Percentiles rank a stretch among this genome's conserved stretches.
Conservation (phyloP, 2,113 vertebrate genomes). For the Piaya cayana region DNA sequence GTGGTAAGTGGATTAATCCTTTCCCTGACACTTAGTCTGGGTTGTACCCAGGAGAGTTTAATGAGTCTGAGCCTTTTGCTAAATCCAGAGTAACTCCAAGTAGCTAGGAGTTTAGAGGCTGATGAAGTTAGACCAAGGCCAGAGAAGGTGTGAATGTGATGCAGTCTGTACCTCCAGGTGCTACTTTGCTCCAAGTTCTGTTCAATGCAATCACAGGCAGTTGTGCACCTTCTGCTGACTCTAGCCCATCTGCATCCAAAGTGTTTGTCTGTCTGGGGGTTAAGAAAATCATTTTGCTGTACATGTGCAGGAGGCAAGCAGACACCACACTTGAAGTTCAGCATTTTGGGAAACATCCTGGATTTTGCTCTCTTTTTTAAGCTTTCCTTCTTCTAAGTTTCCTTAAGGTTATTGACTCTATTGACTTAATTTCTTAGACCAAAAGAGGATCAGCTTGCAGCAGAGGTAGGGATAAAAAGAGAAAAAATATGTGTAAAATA, state of each 20-base stretch:
- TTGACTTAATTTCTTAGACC: not conserved
- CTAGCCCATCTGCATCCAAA: fast-evolving
- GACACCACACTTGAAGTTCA: not conserved
- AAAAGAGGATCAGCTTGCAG: not conserved
- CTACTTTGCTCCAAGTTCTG: too few relatives aligned
- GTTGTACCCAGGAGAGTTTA: not conserved
- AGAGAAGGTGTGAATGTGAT: not conserved
- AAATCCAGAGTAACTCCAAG: not conserved
- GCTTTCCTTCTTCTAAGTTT: not conserved
- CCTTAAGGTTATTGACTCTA: not conserved
- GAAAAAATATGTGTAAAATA: too few relatives aligned
- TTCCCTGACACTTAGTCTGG: too few relatives aligned
- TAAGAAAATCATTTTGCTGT: not conserved
- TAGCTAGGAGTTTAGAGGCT: not conserved
- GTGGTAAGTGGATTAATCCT: not conserved
- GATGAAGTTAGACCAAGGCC: not conserved
- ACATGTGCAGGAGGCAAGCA: not conserved
- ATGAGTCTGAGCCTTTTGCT: not conserved
- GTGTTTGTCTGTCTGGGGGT: fast-evolving
- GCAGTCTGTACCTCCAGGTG: too few relatives aligned
- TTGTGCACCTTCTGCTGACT: not conserved
- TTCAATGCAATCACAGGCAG: too few relatives aligned
- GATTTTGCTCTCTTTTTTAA: not conserved
- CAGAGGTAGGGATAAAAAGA: too few relatives aligned
- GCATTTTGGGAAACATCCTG: fast-evolving